phyloP scores from a whole-genome alignment of 2,888 invertebrate genomes.

The Craniophora ligustri region DNA sequence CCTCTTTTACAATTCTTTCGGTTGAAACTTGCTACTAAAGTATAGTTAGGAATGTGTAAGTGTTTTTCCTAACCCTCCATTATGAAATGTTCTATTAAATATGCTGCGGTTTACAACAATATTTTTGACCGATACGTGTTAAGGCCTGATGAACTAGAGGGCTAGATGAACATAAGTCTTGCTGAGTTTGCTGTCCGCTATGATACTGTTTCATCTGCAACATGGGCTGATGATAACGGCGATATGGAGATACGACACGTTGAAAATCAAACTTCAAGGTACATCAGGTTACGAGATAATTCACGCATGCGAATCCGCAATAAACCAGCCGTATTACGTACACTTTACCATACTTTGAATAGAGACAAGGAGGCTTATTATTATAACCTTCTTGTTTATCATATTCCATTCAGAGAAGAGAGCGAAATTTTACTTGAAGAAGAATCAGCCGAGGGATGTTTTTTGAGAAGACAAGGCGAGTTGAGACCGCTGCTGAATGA shows the following conservation, averaged over 20 bases:
- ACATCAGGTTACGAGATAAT: constrained; percentile 35
- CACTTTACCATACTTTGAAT: constrained; percentile 49
- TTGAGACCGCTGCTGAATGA: background rate
- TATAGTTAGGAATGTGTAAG: constrained; percentile 2
- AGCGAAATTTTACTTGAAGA: constrained; percentile 39
- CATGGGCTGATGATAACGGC: constrained; percentile 48
- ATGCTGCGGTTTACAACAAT: constrained; percentile 51
- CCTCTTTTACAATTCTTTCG: constrained; percentile 7
- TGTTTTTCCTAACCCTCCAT: constrained; percentile 1
- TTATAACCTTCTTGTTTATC: constrained; percentile 48
- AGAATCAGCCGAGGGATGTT: constrained; percentile 41
- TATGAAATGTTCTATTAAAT: constrained; percentile 3
- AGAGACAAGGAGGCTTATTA: constrained; percentile 48
- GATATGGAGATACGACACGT: constrained; percentile 44
- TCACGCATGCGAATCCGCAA: constrained; percentile 56
- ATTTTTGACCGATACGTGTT: constrained; percentile 53
- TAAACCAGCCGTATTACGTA: constrained; percentile 56
- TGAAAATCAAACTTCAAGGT: constrained; percentile 30
- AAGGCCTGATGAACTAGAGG: constrained; percentile 34
- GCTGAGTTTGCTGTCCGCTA: constrained; percentile 58
- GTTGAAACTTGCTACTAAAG: background rate
- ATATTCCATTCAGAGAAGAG: constrained; percentile 54
- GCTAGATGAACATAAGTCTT: constrained; percentile 52
- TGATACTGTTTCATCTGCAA: constrained; percentile 43
- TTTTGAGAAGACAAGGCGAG: constrained; percentile 21